phyloP scores from a whole-genome alignment of 2,888 invertebrate species.

The Glyphotaelius pellucidus region DNA sequence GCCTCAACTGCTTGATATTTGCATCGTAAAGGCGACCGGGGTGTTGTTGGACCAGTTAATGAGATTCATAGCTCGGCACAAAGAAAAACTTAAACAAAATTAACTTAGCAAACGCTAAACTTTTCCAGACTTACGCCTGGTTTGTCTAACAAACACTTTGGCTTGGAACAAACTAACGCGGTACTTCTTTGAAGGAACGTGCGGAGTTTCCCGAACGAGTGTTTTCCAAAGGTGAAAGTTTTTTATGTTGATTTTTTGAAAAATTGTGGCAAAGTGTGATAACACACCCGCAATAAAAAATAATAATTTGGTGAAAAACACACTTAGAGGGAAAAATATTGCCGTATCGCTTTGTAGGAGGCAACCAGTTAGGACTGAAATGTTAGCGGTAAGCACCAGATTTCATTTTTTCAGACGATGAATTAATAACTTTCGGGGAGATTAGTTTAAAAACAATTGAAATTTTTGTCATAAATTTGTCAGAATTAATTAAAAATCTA shows the following conservation, averaged over 20 bases:
- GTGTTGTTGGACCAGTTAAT: constrained; percentile 28
- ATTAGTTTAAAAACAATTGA: too few relatives aligned
- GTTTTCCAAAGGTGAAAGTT: neutral
- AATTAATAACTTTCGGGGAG: too few relatives aligned
- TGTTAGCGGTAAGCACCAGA: too few relatives aligned
- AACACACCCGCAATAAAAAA: neutral
- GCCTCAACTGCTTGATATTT: constrained; percentile 6
- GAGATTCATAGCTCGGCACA: constrained; percentile 40
- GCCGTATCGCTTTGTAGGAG: neutral
- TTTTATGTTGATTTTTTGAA: neutral
- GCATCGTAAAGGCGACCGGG: constrained; percentile 29
- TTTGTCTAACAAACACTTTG: neutral
- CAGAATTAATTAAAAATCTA: too few relatives aligned
- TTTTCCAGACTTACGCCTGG: constrained; percentile 8
- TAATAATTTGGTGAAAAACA: neutral
- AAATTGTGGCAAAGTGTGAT: neutral
- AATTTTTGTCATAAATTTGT: too few relatives aligned
- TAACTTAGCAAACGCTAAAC: neutral
- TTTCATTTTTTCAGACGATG: too few relatives aligned
- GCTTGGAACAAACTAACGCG: neutral
- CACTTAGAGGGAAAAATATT: neutral
- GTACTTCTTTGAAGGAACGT: neutral
- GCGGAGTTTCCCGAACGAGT: neutral
- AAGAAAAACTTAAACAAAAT: constrained; percentile 31
- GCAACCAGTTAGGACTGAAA: neutral